These are phyloP conservation scores for Sylvietta virens DNA, from an alignment of 2,113 vertebrate genomes.

Conservation along the genomic window DNA sequence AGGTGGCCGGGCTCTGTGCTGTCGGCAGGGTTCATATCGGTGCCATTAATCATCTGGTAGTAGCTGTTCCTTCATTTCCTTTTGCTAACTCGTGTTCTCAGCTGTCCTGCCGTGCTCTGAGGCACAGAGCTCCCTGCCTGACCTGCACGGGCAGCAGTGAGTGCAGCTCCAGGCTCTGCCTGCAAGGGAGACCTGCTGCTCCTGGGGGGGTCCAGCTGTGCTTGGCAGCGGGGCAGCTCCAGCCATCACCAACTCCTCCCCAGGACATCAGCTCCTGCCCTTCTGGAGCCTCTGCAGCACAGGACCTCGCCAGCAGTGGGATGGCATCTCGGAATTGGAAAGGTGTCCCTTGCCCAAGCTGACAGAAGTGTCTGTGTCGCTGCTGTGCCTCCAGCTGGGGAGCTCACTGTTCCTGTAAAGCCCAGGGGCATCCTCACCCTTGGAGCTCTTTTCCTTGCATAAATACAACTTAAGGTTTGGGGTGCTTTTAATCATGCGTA, in stretches of 20 bases:
- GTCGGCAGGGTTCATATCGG: not conserved
- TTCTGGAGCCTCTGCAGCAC: not conserved
- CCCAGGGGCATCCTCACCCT: not conserved
- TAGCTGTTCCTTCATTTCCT: not conserved
- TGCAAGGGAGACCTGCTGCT: rapidly evolving
- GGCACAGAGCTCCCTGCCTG: not conserved
- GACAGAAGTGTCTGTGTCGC: rapidly evolving
- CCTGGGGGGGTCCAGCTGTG: rapidly evolving
- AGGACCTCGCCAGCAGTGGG: rapidly evolving
- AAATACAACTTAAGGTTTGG: not conserved
- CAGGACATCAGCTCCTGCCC: not conserved
- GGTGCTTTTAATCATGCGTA: not conserved
- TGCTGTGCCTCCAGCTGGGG: not conserved
- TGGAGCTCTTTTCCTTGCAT: not conserved
- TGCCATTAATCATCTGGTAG: not conserved
- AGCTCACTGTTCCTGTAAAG: not conserved
- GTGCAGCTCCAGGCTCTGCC: not conserved
- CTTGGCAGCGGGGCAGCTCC: not conserved
- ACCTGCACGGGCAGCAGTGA: not conserved
- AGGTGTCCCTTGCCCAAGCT: not conserved
- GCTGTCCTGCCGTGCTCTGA: not conserved
- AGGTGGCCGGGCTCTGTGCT: not conserved
- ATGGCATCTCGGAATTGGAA: not conserved
- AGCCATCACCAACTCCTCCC: not conserved
- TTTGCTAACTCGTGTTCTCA: not conserved